These are phyloP conservation scores for Acanthosoma haemorrhoidale DNA, from an alignment of 2,888 invertebrate genomes.

Conservation along the genomic window DNA sequence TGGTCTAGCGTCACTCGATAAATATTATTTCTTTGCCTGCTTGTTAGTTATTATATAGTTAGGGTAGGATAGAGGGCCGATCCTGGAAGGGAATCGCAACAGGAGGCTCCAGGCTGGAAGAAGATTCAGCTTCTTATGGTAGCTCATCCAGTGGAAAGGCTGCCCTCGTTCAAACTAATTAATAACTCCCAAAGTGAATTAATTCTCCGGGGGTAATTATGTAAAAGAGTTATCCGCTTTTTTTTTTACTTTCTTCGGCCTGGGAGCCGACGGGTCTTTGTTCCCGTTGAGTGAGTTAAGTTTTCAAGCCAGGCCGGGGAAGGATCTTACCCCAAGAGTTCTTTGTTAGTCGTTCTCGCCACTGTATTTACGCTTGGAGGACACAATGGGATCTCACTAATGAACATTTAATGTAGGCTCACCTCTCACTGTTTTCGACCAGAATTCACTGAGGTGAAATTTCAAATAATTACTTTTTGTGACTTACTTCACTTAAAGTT, in stretches of 20 bases:
- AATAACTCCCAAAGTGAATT: slow-evolving; percentile 16
- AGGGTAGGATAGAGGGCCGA: too few species aligned
- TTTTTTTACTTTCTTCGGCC: neutral
- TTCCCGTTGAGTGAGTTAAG: neutral
- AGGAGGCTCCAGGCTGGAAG: neutral
- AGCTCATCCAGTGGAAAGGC: neutral
- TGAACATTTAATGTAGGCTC: neutral
- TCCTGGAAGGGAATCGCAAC: neutral
- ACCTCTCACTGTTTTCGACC: neutral
- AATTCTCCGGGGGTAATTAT: slow-evolving; percentile 16
- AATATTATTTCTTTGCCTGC: too few species aligned
- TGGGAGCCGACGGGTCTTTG: neutral
- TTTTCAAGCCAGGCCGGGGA: neutral
- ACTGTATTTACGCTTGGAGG: neutral
- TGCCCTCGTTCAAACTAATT: slow-evolving; percentile 1
- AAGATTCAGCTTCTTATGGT: neutral
- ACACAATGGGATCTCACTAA: neutral
- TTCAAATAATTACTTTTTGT: too few species aligned
- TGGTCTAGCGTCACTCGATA: too few species aligned
- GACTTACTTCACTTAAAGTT: too few species aligned
- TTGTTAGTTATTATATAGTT: too few species aligned
- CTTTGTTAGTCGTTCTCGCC: neutral
- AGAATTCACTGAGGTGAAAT: too few species aligned
- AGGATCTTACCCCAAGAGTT: neutral
- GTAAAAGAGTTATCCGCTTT: neutral